A percentile compares a stretch with the other conserved stretches of the same genome.
Evolutionary conservation across 2,797 vertebrate species (phyloP).

Genomic region (Diceros bicornis): DNA sequence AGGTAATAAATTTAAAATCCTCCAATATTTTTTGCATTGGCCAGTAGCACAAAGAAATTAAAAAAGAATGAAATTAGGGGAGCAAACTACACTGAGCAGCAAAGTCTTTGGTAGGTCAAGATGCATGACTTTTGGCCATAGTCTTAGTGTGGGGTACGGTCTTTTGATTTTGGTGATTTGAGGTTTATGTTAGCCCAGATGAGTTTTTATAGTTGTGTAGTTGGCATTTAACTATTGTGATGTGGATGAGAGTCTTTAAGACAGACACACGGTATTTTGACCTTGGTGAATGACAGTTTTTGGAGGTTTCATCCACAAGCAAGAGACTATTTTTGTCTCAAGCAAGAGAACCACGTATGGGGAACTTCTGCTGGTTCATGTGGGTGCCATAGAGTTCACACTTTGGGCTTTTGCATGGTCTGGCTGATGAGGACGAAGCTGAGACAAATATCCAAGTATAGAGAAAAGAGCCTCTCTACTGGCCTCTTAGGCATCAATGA

Average conservation of each 20-base stretch:
- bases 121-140: neutral
- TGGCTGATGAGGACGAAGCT: neutral
- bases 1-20: neutral
- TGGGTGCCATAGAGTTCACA: neutral
- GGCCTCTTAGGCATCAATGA: neutral
- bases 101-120: neutral
- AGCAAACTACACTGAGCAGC: neutral
- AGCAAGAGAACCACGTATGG: rapidly evolving
- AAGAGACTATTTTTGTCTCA: neutral
- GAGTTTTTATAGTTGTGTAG: neutral
- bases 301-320: neutral
- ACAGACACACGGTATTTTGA: neutral
- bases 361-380: neutral
- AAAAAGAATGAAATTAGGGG: neutral
- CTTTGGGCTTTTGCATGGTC: neutral
- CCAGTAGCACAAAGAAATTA: neutral
- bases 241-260: neutral
- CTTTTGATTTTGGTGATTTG: constrained; percentile 41
- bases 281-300: neutral
- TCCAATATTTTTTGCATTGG: neutral
- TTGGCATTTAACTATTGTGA: neutral
- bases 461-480: neutral
- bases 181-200: neutral
- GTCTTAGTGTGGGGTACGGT: neutral
- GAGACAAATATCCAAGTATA: neutral